These are phyloP conservation scores for Dynastes grantii DNA, from an alignment of 2,888 invertebrate genomes.

Conservation along the genomic window DNA sequence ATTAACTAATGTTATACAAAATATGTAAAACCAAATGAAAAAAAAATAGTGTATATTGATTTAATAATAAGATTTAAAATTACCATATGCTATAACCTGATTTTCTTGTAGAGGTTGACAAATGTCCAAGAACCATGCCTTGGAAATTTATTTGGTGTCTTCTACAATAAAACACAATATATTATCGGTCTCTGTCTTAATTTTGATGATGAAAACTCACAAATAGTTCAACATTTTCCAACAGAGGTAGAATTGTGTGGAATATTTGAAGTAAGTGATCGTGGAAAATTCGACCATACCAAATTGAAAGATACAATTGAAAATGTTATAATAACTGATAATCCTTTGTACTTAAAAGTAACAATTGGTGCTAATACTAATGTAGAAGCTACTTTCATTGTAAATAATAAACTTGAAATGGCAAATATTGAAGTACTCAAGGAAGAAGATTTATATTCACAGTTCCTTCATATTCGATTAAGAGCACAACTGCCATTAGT, in stretches of 20 bases:
- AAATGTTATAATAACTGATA: constrained; percentile 87
- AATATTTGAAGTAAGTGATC: constrained; percentile 78
- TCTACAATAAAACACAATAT: constrained; percentile 81
- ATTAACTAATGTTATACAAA: not conserved
- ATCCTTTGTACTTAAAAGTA: constrained; percentile 71
- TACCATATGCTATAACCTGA: constrained; percentile 52
- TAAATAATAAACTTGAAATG: constrained; percentile 81
- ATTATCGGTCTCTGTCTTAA: constrained; percentile 81
- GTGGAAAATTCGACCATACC: constrained; percentile 76
- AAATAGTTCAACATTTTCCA: constrained; percentile 79
- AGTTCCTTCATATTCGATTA: constrained; percentile 81
- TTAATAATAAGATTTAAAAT: not conserved
- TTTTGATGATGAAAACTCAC: constrained; percentile 73
- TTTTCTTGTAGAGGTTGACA: constrained; percentile 77
- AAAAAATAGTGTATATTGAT: not conserved
- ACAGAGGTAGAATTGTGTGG: constrained; percentile 86
- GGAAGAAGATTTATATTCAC: constrained; percentile 77
- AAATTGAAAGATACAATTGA: constrained; percentile 73
- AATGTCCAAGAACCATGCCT: constrained; percentile 76
- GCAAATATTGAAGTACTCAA: constrained; percentile 77
- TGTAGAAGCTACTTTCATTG: constrained; percentile 79
- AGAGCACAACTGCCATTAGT: constrained; percentile 78
- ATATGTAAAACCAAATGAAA: constrained; percentile 25
- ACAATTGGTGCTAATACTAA: constrained; percentile 39
- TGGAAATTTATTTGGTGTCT: constrained; percentile 84